Percentiles rank a stretch among this genome's conserved stretches.
phyloP scores from a whole-genome alignment of 2,797 vertebrate species.

The Labroides dimidiatus region DNA sequence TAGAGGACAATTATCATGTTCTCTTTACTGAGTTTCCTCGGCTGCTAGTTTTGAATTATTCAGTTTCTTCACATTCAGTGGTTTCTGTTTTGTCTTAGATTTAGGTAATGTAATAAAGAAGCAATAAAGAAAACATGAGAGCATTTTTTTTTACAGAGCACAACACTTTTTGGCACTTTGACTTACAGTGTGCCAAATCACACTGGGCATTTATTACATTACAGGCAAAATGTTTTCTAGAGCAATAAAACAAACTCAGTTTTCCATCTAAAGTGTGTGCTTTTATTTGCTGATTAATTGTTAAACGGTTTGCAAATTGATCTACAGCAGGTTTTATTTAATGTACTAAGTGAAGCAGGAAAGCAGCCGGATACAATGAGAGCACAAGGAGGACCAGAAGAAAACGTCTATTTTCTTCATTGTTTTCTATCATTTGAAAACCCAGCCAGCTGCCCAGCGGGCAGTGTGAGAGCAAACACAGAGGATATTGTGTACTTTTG shows the following conservation, averaged over 20 bases:
- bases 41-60: slow-evolving; percentile 16
- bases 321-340: too few relatives aligned
- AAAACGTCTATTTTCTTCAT: slow-evolving; percentile 25
- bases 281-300: slow-evolving; percentile 33
- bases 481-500: slow-evolving; percentile 43
- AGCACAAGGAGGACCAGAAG: slow-evolving; percentile 11
- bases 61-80: slow-evolving; percentile 33
- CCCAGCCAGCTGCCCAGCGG: slow-evolving; percentile 36
- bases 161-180: slow-evolving; percentile 26
- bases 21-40: slow-evolving; percentile 19
- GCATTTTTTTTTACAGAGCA: slow-evolving; percentile 31
- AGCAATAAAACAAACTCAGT: slow-evolving; percentile 43
- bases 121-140: slow-evolving; percentile 37
- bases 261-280: slow-evolving; percentile 21
- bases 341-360: not conserved
- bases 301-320: slow-evolving; percentile 23
- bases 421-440: slow-evolving; percentile 38
- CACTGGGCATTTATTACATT: slow-evolving; percentile 56
- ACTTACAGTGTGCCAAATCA: slow-evolving; percentile 38
- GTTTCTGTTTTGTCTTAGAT: slow-evolving; percentile 33
- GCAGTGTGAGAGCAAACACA: slow-evolving; percentile 32
- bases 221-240: slow-evolving; percentile 28
- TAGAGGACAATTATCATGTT: slow-evolving; percentile 27
- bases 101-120: slow-evolving; percentile 45
- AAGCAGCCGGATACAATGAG: slow-evolving; percentile 16